Conservation (phyloP, 2,113 vertebrate species). For the Butorides virescens region DNA sequence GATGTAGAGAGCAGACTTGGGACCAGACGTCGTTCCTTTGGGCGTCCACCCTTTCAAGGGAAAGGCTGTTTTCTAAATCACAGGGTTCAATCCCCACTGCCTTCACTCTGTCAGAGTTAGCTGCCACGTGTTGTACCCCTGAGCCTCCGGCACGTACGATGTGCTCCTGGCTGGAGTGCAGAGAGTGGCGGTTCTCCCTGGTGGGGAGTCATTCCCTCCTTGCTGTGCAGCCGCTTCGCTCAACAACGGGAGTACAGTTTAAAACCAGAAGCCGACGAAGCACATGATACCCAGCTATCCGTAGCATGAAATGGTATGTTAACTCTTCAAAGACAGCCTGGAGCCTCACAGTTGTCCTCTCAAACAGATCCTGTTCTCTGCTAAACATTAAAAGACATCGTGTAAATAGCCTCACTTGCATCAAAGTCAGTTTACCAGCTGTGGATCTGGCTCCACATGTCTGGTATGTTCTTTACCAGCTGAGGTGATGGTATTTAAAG, state of each 20-base stretch:
- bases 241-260: not conserved
- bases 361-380: not conserved
- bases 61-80: not conserved
- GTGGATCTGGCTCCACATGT: not conserved
- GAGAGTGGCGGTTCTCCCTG: not conserved
- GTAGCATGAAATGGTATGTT: not conserved
- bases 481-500: not conserved
- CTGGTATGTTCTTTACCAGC: not conserved
- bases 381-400: not conserved
- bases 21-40: not conserved
- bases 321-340: not conserved
- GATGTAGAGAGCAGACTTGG: not conserved
- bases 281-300: not conserved
- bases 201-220: not conserved
- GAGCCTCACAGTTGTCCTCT: not conserved
- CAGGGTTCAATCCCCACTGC: not conserved
- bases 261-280: not conserved
- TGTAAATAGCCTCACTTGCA: not conserved
- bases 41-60: not conserved
- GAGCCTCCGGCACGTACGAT: not conserved
- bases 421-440: not conserved
- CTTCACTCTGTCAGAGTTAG: not conserved
- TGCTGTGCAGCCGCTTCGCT: not conserved
- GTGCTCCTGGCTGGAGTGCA: not conserved
- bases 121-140: not conserved